Percentiles rank a stretch among this genome's conserved stretches.
Conservation (phyloP, 2,113 vertebrate species). For the Cairina moschata region DNA sequence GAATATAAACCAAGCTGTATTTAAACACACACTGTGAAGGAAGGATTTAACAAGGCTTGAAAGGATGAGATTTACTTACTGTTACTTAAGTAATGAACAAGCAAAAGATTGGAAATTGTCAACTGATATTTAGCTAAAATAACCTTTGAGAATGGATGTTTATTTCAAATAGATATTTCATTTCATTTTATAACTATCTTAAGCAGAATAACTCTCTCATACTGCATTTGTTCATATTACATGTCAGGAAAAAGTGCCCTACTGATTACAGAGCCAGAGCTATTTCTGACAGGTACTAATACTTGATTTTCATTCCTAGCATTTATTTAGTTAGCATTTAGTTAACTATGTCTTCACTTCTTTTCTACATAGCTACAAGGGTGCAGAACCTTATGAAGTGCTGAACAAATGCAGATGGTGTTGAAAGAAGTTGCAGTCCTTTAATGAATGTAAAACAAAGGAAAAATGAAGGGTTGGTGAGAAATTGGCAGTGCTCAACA, state of each 20-base stretch:
- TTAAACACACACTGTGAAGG: not conserved
- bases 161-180: constrained; percentile 7
- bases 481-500: not conserved
- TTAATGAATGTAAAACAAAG: not conserved
- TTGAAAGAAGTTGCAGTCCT: not conserved
- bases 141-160: not conserved
- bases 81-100: not conserved
- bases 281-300: not conserved
- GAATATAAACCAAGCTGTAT: not conserved
- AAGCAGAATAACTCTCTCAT: not conserved
- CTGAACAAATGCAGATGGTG: not conserved
- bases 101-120: not conserved
- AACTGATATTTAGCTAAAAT: not conserved
- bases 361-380: not conserved
- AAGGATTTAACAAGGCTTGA: not conserved
- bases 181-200: not conserved
- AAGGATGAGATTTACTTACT: not conserved
- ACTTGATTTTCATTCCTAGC: not conserved
- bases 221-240: not conserved
- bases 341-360: not conserved
- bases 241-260: not conserved
- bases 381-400: not conserved
- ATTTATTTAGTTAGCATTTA: not conserved
- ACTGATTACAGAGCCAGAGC: not conserved
- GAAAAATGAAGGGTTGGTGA: not conserved